phyloP scores from a whole-genome alignment of 2,888 invertebrate genomes.

The Drosophila imparisetae region DNA sequence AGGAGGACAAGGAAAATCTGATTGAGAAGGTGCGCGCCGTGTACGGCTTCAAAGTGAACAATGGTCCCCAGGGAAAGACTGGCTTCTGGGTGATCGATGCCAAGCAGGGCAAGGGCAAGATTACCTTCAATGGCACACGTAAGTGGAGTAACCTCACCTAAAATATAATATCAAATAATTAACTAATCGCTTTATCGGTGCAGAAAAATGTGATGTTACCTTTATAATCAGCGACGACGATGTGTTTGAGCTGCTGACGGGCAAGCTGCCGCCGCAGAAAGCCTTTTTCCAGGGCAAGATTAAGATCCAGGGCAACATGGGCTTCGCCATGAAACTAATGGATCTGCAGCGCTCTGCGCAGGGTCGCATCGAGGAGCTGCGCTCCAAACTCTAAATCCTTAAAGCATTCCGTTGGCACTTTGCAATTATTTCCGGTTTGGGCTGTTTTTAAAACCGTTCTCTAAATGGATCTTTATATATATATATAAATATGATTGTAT shows the following conservation, averaged over 20 bases:
- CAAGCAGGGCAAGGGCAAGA: slow-evolving; percentile 94
- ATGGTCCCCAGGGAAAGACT: slow-evolving; percentile 89
- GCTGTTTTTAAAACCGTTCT: slow-evolving; percentile 11
- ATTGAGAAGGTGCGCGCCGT: slow-evolving; percentile 94
- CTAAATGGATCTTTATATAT: slow-evolving; percentile 11
- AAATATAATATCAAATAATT: slow-evolving; percentile 13
- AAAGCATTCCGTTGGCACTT: slow-evolving; percentile 13
- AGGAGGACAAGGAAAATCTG: slow-evolving; percentile 91
- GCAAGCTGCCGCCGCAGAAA: slow-evolving; percentile 97
- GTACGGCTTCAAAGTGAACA: slow-evolving; percentile 95
- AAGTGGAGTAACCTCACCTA: slow-evolving; percentile 10
- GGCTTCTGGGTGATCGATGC: slow-evolving; percentile 97
- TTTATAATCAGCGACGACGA: slow-evolving; percentile 95
- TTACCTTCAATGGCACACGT: slow-evolving; percentile 90
- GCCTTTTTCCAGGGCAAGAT: slow-evolving; percentile 98
- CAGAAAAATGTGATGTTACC: slow-evolving; percentile 94
- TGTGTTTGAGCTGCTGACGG: slow-evolving; percentile 93
- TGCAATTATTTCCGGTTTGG: slow-evolving; percentile 24
- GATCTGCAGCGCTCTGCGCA: slow-evolving; percentile 92
- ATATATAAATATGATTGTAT: slow-evolving; percentile 12
- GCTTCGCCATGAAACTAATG: slow-evolving; percentile 96
- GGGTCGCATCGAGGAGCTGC: slow-evolving; percentile 89
- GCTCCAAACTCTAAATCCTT: slow-evolving; percentile 89
- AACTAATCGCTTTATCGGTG: not conserved
- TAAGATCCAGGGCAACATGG: slow-evolving; percentile 98